These are phyloP conservation scores for Lydus trimaculatus DNA, from an alignment of 2,888 invertebrate genomes.

Conservation along the genomic window DNA sequence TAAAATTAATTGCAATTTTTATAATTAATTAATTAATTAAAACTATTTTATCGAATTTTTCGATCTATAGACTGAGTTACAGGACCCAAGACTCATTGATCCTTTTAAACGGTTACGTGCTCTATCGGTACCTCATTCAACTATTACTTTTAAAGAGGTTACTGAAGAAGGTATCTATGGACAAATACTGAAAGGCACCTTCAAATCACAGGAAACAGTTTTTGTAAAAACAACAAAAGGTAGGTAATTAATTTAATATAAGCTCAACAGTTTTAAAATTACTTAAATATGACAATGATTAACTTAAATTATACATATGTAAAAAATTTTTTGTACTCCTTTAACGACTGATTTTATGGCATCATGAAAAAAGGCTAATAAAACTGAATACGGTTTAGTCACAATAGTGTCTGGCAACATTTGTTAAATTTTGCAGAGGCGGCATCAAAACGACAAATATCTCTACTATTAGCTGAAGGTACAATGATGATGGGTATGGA, in stretches of 20 bases:
- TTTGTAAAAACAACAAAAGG: constrained; percentile 88
- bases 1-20: too few species aligned
- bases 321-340: too few species aligned
- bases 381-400: neutral
- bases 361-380: constrained; percentile 9
- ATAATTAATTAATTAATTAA: neutral
- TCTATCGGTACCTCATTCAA: constrained; percentile 68
- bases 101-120: constrained; percentile 71
- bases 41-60: neutral
- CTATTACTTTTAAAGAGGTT: constrained; percentile 67
- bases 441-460: constrained; percentile 75
- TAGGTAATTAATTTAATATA: too few species aligned
- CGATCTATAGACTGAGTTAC: constrained; percentile 45
- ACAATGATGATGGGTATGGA: constrained; percentile 74
- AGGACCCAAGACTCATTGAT: constrained; percentile 54
- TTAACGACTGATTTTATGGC: constrained; percentile 2
- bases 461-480: constrained; percentile 75
- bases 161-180: constrained; percentile 89
- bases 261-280: too few species aligned
- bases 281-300: too few species aligned
- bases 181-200: constrained; percentile 78
- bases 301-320: too few species aligned
- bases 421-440: constrained; percentile 64
- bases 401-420: too few species aligned
- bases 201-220: constrained; percentile 75